phyloP scores from a whole-genome alignment of 2,888 invertebrate species.

The Drosophila subquinaria region DNA sequence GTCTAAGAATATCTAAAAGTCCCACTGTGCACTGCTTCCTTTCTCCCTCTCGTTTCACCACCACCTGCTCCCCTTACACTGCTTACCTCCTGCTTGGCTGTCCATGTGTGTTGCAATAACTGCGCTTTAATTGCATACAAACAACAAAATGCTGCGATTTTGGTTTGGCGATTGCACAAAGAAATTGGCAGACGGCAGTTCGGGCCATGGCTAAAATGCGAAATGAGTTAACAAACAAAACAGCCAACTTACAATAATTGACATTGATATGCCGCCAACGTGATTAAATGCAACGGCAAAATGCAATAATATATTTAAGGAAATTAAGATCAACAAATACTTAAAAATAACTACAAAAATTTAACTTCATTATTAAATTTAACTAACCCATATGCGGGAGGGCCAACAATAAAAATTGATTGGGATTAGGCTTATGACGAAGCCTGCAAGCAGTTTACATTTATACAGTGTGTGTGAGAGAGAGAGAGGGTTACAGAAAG shows the following conservation, averaged over 20 bases:
- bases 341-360: conserved; percentile 4
- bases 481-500: not conserved
- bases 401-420: not conserved
- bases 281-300: conserved; percentile 50
- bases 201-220: conserved; percentile 55
- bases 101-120: conserved; percentile 22
- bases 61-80: not conserved
- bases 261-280: conserved; percentile 58
- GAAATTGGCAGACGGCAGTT: conserved; percentile 66
- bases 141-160: conserved; percentile 44
- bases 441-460: not conserved
- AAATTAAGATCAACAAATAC: conserved; percentile 3
- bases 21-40: not conserved
- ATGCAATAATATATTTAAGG: conserved; percentile 44
- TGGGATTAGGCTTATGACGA: conserved; percentile 1
- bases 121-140: conserved; percentile 50
- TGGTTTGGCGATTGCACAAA: conserved; percentile 72
- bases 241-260: conserved; percentile 1
- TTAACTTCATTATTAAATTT: conserved; percentile 6
- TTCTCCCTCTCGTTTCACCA: not conserved
- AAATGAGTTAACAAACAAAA: conserved; percentile 22
- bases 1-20: not conserved
- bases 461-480: not conserved
- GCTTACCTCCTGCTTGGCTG: conserved; percentile 15
- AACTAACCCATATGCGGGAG: conserved; percentile 23